phyloP scores from a whole-genome alignment of 2,797 vertebrate genomes.

The Meda fulgida region DNA sequence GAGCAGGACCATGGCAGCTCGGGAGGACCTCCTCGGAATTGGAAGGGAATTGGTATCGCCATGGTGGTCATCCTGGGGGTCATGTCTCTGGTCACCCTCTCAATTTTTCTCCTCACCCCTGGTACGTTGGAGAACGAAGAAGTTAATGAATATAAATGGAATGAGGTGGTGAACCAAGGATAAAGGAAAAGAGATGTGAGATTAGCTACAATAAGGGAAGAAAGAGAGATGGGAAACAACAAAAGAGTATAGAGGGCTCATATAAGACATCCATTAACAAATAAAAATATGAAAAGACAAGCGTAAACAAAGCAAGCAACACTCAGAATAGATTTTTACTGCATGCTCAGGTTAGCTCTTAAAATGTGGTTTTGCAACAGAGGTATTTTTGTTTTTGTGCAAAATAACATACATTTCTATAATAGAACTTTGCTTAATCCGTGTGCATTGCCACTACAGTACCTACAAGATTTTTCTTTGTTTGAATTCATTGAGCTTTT shows the following conservation, averaged over 20 bases:
- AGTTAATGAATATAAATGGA: conserved; percentile 16
- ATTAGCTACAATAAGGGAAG: conserved; percentile 23
- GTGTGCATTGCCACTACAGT: not conserved
- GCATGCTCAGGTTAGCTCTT: not conserved
- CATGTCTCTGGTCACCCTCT: conserved; percentile 82
- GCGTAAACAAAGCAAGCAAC: conserved; percentile 4
- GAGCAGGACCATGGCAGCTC: conserved; percentile 77
- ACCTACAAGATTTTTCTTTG: not conserved
- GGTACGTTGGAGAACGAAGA: conserved; percentile 69
- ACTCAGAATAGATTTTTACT: not conserved
- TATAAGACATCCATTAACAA: conserved; percentile 33
- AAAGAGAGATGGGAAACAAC: not conserved
- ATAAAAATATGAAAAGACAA: conserved; percentile 4
- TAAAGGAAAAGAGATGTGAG: conserved; percentile 31
- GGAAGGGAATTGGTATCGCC: conserved; percentile 86
- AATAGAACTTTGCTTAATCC: not conserved
- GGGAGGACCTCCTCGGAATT: conserved; percentile 82
- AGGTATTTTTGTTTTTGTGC: not conserved
- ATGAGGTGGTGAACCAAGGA: not conserved
- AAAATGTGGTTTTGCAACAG: not conserved
- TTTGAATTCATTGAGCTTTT: not conserved
- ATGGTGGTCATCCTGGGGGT: conserved; percentile 83
- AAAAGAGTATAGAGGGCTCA: conserved; percentile 21
- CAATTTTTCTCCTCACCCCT: conserved; percentile 81
- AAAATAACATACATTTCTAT: not conserved